These are phyloP conservation scores for Pluvialis apricaria DNA, from an alignment of 2,113 vertebrate species.

Conservation along the genomic window DNA sequence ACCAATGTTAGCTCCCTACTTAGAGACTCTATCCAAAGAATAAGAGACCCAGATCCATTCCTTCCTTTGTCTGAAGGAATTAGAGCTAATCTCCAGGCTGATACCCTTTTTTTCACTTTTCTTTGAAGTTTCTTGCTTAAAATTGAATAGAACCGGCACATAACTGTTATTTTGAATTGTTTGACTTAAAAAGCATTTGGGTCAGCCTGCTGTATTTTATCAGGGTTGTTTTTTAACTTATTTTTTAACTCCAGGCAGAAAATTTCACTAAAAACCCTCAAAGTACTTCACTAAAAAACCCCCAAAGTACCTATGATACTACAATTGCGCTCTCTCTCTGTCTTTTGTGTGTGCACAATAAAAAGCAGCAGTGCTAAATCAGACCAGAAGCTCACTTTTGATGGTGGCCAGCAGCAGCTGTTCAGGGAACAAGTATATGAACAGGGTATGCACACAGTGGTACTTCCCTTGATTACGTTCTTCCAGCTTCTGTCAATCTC, in stretches of 20 bases:
- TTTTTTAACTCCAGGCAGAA: not conserved
- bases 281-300: fast-evolving
- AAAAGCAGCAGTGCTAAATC: not conserved
- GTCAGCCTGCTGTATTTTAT: not conserved
- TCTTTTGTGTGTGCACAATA: not conserved
- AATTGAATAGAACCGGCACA: not conserved
- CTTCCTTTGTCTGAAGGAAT: not conserved
- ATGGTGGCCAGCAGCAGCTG: not conserved
- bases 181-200: not conserved
- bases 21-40: not conserved
- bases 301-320: not conserved
- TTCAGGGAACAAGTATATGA: not conserved
- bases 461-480: not conserved
- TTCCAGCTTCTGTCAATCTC: not conserved
- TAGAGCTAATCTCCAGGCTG: not conserved
- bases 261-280: not conserved
- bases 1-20: not conserved
- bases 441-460: not conserved
- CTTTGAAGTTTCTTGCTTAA: not conserved
- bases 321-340: not conserved
- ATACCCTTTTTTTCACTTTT: not conserved
- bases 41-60: not conserved
- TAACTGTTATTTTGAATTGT: not conserved
- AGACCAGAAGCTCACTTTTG: not conserved
- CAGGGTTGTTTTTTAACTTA: not conserved